Percentiles rank a stretch among this genome's conserved stretches.
Evolutionary conservation across 2,888 invertebrate genomes (phyloP).

Genomic region (Odontocolon sp.): DNA sequence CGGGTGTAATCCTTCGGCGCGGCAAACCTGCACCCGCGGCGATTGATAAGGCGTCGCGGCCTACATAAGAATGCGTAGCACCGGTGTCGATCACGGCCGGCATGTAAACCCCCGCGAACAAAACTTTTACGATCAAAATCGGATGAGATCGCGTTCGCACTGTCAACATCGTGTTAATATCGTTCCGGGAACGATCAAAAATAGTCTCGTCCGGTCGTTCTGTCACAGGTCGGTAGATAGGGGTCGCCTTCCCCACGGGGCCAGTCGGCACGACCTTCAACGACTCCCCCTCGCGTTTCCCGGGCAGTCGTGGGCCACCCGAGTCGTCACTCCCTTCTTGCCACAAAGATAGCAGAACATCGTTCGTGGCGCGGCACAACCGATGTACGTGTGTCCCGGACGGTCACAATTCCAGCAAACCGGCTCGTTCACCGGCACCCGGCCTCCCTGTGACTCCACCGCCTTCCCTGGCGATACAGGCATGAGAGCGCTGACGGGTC

Average conservation of each 20-base stretch:
- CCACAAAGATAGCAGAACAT: slow-evolving; percentile 4
- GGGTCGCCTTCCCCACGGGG: background rate
- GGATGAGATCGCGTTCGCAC: background rate
- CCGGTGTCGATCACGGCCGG: slow-evolving; percentile 11
- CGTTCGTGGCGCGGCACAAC: background rate
- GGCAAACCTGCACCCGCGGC: too few relatives aligned
- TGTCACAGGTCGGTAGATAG: background rate
- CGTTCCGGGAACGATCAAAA: background rate
- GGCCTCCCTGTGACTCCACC: too few relatives aligned
- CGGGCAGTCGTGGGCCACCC: background rate
- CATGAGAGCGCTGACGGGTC: slow-evolving; percentile 53
- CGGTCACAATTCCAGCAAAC: background rate
- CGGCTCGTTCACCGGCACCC: too few relatives aligned
- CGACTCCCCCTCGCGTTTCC: slow-evolving; percentile 11
- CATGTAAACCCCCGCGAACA: background rate
- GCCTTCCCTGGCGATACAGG: background rate
- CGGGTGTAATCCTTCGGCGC: too few relatives aligned
- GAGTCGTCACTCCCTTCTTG: background rate
- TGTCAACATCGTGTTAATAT: too few relatives aligned
- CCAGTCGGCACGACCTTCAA: background rate
- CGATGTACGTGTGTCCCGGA: background rate
- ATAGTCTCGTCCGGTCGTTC: background rate
- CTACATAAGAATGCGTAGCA: background rate
- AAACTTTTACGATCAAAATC: background rate
- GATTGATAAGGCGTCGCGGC: too few relatives aligned